Percentiles rank a stretch among this genome's conserved stretches.
Conservation (phyloP, 2,888 invertebrate genomes). For the Folsomia candida region DNA sequence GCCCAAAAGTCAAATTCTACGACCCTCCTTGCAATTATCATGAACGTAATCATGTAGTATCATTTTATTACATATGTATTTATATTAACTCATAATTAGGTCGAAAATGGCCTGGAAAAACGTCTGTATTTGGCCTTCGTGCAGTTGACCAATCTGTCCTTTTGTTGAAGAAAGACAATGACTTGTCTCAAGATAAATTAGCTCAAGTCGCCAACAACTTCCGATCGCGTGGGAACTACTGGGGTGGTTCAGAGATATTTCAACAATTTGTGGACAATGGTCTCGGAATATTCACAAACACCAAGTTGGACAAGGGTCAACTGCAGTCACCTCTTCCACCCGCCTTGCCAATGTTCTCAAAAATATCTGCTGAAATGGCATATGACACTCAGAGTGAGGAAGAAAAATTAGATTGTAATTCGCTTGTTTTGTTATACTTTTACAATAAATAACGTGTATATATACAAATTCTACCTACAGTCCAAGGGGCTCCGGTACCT, state of each 20-base stretch:
- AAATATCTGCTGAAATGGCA: background rate
- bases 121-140: slow-evolving; percentile 77
- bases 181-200: slow-evolving; percentile 62
- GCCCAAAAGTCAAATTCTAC: background rate
- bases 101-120: background rate
- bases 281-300: slow-evolving; percentile 32
- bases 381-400: background rate
- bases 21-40: too few relatives aligned
- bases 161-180: slow-evolving; percentile 69
- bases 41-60: background rate
- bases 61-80: background rate
- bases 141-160: slow-evolving; percentile 82
- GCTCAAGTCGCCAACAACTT: slow-evolving; percentile 63
- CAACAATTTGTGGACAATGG: slow-evolving; percentile 37
- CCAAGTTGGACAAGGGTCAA: slow-evolving; percentile 13
- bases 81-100: too few relatives aligned
- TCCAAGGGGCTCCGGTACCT: too few relatives aligned
- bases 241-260: slow-evolving; percentile 33
- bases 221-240: slow-evolving; percentile 23
- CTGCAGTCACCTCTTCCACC: background rate
- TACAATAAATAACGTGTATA: too few relatives aligned
- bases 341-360: background rate
- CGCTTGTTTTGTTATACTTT: too few relatives aligned
- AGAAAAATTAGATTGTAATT: too few relatives aligned
- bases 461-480: too few relatives aligned